Evolutionary conservation across 1,140 invertebrate genomes (phyloP).

Genomic region (Drosophila jambulina): DNA sequence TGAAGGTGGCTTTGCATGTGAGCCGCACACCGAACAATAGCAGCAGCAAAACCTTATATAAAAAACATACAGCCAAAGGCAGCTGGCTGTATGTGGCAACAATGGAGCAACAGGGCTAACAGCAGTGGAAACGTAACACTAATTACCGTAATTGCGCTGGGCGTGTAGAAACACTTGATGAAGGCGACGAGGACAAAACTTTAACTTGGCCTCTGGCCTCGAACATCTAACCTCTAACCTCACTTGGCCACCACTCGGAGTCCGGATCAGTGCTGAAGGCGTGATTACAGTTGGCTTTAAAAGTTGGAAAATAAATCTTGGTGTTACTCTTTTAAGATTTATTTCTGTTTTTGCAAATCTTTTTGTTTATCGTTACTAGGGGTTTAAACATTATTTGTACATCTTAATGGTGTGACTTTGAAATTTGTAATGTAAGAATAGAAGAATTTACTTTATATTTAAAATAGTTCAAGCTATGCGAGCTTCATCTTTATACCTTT

Average conservation of each 20-base stretch:
- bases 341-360: background rate
- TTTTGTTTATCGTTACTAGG: background rate
- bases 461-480: too few relatives aligned
- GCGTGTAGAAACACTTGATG: constrained; percentile 76
- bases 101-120: constrained; percentile 25
- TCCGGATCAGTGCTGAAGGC: constrained; percentile 36
- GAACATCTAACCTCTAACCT: constrained; percentile 42
- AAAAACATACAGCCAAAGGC: constrained; percentile 12
- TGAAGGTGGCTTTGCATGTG: constrained; percentile 75
- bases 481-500: too few relatives aligned
- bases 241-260: constrained; percentile 23
- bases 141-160: constrained; percentile 75
- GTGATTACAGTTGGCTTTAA: constrained; percentile 28
- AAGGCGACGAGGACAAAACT: constrained; percentile 77
- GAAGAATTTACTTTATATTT: too few relatives aligned
- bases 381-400: background rate
- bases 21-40: constrained; percentile 20
- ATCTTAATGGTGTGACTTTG: background rate
- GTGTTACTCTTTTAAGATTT: background rate
- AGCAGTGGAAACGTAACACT: constrained; percentile 63
- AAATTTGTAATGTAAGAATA: too few relatives aligned
- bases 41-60: constrained; percentile 11
- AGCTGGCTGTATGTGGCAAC: constrained; percentile 25
- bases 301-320: background rate
- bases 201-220: constrained; percentile 70